Evolutionary conservation across 2,797 vertebrate species (phyloP), one percentile per base, ranked within the genome.

Genomic region (Potorous gilbertii): DNA sequence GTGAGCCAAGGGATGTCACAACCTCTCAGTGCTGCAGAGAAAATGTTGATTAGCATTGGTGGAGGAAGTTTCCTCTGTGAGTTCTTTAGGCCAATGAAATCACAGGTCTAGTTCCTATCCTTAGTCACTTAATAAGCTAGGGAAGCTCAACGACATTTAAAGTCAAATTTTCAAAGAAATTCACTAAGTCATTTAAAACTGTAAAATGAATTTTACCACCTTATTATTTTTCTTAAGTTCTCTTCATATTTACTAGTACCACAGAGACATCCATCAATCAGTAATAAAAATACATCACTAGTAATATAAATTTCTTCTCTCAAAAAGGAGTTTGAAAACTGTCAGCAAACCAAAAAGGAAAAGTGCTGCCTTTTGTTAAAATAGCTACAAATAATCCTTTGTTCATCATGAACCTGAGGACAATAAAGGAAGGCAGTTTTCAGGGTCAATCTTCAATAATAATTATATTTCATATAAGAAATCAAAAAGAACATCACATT

Each of bases 341-440:
- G 29, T 56, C 74, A 62, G 94, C 31, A 90, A 50, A 57, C 54
- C 66, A 94, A 81, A 56, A 31, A 57, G 16, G n/a, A 52, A 89
- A 93, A 56, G 81, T 13, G 90, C 21, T 52, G 54, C 5, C 6
- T 24, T 87, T 89, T 54, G 91, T n/a, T 91, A 90, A 55, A 59
- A 92, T 91, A 94, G 54, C 27, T 92, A 34, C 92, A 94, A 96
- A 34, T 55, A 95, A 91, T 66, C 66, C 90, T n/a, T 94, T 92
- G n/a, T 62, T 92, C 11, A 92, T 54, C 55, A 55, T 16, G 90
- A 50, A 16, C 28, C 52, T 62, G 62, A 52, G 18, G 40, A 59
- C 74, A 94, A 90, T 18, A 40, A 54, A 94, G 40, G 57, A n/a
- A 57, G 29, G 57, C 40, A 74, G 55, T 92, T 95, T 94, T 74